phyloP scores from a whole-genome alignment of 2,888 invertebrate genomes.

The Orchestes rusci region DNA sequence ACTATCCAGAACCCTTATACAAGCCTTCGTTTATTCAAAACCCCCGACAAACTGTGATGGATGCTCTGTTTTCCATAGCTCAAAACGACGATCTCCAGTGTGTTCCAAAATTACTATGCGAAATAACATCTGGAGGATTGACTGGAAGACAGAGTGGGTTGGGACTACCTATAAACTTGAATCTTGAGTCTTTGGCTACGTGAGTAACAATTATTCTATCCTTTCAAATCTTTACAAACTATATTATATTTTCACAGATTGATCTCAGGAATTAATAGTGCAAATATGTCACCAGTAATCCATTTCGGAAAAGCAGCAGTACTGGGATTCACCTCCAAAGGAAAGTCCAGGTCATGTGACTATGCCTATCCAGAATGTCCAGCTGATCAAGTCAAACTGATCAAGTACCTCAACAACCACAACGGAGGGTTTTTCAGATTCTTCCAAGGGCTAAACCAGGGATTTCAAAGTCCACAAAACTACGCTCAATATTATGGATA shows the following conservation, averaged over 20 bases:
- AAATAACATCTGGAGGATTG: conserved; percentile 57
- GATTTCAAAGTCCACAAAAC: conserved; percentile 29
- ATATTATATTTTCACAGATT: conserved; percentile 24
- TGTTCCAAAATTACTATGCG: conserved; percentile 72
- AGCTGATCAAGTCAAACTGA: conserved; percentile 60
- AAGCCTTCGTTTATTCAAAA: conserved; percentile 4
- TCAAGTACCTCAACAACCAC: conserved; percentile 76
- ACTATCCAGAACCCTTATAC: background rate
- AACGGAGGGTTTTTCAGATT: conserved; percentile 80
- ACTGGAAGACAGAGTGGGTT: conserved; percentile 31
- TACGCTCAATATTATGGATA: conserved; percentile 27
- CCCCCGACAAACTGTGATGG: conserved; percentile 35
- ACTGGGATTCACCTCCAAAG: conserved; percentile 63
- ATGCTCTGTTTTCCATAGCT: conserved; percentile 54
- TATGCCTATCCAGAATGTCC: conserved; percentile 69
- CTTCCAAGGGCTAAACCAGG: conserved; percentile 53
- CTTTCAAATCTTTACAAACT: too few species aligned
- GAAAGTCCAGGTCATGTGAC: conserved; percentile 51
- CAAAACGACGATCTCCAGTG: conserved; percentile 72
- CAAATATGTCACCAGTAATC: conserved; percentile 56
- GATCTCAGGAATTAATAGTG: conserved; percentile 40
- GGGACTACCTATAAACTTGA: conserved; percentile 41
- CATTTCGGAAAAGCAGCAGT: conserved; percentile 69
- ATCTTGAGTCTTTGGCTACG: conserved; percentile 53
- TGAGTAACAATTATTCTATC: conserved; percentile 48